phyloP scores from a whole-genome alignment of 1,140 invertebrate genomes.

The Solen grandis region DNA sequence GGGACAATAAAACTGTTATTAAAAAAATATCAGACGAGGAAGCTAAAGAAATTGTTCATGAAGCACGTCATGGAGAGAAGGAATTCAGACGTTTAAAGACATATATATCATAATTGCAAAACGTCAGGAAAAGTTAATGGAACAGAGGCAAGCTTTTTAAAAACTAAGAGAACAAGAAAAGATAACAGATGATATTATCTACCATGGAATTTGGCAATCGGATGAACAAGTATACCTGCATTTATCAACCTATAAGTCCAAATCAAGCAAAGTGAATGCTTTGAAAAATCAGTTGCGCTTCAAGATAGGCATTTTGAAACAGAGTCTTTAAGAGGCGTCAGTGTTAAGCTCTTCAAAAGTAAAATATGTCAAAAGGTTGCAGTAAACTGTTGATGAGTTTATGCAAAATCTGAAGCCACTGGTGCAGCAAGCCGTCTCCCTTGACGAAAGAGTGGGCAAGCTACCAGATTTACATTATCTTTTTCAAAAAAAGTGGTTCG shows the following conservation, averaged over 20 bases:
- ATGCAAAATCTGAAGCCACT: background rate
- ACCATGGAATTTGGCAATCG: constrained; percentile 14
- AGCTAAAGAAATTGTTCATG: background rate
- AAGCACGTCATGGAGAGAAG: background rate
- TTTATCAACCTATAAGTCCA: constrained; percentile 2
- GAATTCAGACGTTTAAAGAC: background rate
- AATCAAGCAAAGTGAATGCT: constrained; percentile 5
- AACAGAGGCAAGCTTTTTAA: background rate
- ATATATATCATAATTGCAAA: background rate
- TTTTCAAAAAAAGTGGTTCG: background rate
- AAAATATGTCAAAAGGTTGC: background rate
- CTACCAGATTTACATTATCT: background rate
- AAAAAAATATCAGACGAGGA: background rate
- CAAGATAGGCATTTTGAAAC: constrained; percentile 4
- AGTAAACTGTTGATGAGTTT: background rate
- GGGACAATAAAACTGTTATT: too few relatives aligned
- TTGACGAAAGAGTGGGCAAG: constrained; percentile 5
- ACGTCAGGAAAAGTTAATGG: background rate
- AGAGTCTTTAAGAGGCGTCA: background rate
- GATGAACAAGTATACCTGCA: constrained; percentile 1
- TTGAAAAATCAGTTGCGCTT: background rate
- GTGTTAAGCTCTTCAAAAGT: background rate
- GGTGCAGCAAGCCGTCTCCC: background rate
- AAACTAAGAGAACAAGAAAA: constrained; percentile 11
- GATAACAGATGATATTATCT: background rate